These are phyloP conservation scores for Orchesella cincta DNA, from an alignment of 1,140 invertebrate species.

Conservation along the genomic window DNA sequence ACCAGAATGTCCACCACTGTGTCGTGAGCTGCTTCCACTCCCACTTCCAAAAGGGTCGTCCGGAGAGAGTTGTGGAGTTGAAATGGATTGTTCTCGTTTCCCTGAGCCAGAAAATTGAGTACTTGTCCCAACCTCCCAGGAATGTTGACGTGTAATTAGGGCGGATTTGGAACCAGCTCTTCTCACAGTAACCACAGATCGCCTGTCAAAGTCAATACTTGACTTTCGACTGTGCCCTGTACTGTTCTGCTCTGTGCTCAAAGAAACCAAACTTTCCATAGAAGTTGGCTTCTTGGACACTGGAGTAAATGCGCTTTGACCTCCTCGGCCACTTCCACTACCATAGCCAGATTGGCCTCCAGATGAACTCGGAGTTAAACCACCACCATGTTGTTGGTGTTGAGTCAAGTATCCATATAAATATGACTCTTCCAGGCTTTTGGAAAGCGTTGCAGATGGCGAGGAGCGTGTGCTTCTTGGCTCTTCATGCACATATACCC, in stretches of 20 bases:
- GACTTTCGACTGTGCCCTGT: constrained; percentile 46
- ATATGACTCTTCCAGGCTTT: constrained; percentile 48
- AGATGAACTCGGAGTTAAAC: constrained; percentile 44
- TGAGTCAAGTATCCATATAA: constrained; percentile 46
- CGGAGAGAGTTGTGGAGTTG: constrained; percentile 45
- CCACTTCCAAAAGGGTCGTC: constrained; percentile 40
- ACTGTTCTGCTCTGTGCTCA: constrained; percentile 31
- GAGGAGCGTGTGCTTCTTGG: constrained; percentile 41
- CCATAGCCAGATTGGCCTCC: constrained; percentile 41
- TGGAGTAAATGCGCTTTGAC: constrained; percentile 21
- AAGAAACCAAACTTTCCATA: constrained; percentile 48
- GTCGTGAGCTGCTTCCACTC: constrained; percentile 1
- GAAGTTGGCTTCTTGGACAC: constrained; percentile 41
- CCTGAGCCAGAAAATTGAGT: background rate
- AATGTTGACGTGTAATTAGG: constrained; percentile 47
- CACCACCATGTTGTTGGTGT: constrained; percentile 27
- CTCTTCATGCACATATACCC: constrained; percentile 61
- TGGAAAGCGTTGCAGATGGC: constrained; percentile 39
- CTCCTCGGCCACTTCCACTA: constrained; percentile 51
- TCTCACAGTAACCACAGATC: constrained; percentile 48
- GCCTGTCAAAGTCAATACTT: constrained; percentile 49
- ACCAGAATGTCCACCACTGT: background rate
- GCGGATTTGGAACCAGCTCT: constrained; percentile 47
- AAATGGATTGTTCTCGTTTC: constrained; percentile 38
- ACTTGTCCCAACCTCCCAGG: constrained; percentile 45